Conservation (phyloP, 1,140 invertebrate species). For the Augochlora pura region DNA sequence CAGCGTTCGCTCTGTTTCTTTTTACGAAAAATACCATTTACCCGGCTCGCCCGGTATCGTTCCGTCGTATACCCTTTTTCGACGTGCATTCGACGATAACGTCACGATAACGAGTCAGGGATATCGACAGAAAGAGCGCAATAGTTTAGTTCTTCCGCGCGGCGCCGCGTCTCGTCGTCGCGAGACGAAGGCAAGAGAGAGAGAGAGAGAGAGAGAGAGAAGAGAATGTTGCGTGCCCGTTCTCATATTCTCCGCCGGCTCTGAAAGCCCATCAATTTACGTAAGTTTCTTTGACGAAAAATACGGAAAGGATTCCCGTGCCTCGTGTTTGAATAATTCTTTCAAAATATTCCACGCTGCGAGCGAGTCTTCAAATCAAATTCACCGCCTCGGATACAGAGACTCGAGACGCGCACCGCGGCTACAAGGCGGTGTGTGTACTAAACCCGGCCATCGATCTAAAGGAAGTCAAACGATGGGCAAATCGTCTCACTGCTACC, state of each 20-base stretch:
- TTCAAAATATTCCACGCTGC: neutral
- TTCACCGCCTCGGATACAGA: neutral
- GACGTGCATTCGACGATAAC: slow-evolving; percentile 10
- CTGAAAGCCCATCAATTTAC: neutral
- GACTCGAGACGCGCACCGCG: too few species aligned
- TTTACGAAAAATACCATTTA: slow-evolving; percentile 24
- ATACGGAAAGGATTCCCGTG: neutral
- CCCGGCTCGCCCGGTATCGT: slow-evolving; percentile 9
- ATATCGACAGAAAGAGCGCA: slow-evolving; percentile 1
- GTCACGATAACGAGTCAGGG: slow-evolving; percentile 29
- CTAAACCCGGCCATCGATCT: too few species aligned
- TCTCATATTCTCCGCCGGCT: neutral
- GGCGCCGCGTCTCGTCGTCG: too few species aligned
- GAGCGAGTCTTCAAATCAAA: neutral
- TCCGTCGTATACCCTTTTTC: slow-evolving; percentile 16
- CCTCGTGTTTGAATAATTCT: slow-evolving; percentile 1
- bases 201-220: too few species aligned
- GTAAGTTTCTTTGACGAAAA: neutral
- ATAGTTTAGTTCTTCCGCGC: neutral
- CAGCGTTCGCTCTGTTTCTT: slow-evolving; percentile 22
- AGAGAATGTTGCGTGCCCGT: neutral
- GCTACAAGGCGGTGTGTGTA: too few species aligned
- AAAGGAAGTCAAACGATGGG: too few species aligned
- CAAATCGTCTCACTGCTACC: too few species aligned
- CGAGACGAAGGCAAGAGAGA: too few species aligned